Base-by-base conservation (phyloP, 2,797 vertebrate genomes). In the Rhynchonycteris naso region DNA sequence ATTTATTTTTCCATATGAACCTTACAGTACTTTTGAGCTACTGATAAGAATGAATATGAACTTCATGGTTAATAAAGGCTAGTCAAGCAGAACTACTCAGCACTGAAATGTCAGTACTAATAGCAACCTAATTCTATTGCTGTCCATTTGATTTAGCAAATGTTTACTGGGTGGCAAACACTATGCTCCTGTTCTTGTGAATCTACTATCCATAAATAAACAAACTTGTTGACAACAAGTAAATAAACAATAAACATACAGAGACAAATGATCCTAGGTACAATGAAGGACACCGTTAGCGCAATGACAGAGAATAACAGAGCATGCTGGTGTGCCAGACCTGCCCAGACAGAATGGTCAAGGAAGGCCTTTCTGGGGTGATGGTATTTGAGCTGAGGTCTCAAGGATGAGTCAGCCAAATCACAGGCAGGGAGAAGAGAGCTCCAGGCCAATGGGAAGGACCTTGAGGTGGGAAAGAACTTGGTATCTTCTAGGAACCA, bases 31-130 rank as follows among this genome's bases (percentile, higher is more conserved):
- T n/a, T 66, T 61, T 84, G 69, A 87, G 47, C 28, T 65, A n/a
- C n/a, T 78, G 43, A 84, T 72, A 43, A 69, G 81, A 93, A 92
- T 54, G 18, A 94, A 80, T 63, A 68, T 10, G 74, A 95, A 90
- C 65, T 78, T 82, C 85, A 66, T 59, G 15, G 21, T 38, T 94
- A 63, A 90, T 66, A 35, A 81, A 85, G 35, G 59, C 24, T 4
- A 86, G 18, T 89, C 13, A 59, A 35, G 43, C 30, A 66, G 52
- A 82, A 65, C 47, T 50, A 38, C 8, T 65, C 4, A 47, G 63
- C 38, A 68, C 43, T 56, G 79, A 96, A 79, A 54, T 50, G n/a
- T 76, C 61, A 59, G 35, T 59, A 38, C 84, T 59, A 91, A 50
- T 11, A 68, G 18, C 21, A 85, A 58, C 47, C 33, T 81, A 33